Evolutionary conservation across 2,113 vertebrate genomes (phyloP), one percentile per base, ranked within the genome.

Genomic region (Felis catus): DNA sequence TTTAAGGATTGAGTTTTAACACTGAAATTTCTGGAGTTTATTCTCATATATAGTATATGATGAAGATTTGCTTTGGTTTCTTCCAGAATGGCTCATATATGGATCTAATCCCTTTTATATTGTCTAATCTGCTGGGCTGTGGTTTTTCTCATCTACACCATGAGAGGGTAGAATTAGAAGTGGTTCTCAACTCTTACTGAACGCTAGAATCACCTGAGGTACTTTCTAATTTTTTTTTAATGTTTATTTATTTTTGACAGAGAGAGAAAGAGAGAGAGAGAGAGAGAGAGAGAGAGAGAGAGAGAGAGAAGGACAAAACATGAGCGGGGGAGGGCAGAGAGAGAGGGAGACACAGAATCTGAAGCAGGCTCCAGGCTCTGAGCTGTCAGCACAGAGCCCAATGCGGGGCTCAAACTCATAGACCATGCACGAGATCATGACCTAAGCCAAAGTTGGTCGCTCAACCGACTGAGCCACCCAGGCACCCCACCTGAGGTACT

Each of bases 11-110:
- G 36, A 94, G 18, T 1, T 61, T 74, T 88, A 16, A 90, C 27
- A 55, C n/a, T 91, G 66, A 91, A 27, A 1, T 91, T 95, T 90
- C 61, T 91, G 81, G 27, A 78, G 55, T 96, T 87, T 82, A 91
- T 41, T 93, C 76, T 73, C 33, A 36, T 45, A 4, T 87, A 27
- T 27, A 23, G 36, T 51, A 7, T 11, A 11, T 71, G 83, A 53
- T 21, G 19, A 76, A 19, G 79, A 81, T 58, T 11, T 29, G 84
- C 82, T 66, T 12, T 90, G 66, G 71, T 82, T 95, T 94, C 66
- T 91, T 91, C n/a, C 33, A 55, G 18, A 48, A 39, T 79, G 53
- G 25, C 31, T 63, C 58, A 33, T 55, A 25, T 31, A 31, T 31
- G 29, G 55, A n/a, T 41, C 27, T 31, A n/a, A 27, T 48, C 23